These are phyloP conservation scores for Epistrophe grossulariae DNA, from an alignment of 2,888 invertebrate species.

Conservation along the genomic window DNA sequence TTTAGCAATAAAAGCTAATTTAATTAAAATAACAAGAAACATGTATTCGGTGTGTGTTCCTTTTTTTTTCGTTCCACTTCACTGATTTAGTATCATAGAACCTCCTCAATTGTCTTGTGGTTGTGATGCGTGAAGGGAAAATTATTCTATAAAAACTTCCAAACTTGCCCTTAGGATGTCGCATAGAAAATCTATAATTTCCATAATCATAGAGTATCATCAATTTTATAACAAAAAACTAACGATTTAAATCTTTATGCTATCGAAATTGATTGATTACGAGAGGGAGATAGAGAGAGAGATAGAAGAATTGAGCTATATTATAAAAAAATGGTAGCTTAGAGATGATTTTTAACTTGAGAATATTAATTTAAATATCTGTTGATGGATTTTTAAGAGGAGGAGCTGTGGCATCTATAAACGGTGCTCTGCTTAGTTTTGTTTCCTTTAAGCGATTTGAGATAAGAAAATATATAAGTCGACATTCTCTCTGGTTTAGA, in stretches of 20 bases:
- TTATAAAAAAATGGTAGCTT: neutral
- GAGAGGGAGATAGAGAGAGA: neutral
- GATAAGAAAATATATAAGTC: conserved; percentile 56
- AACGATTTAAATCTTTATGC: conserved; percentile 57
- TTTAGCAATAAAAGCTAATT: conserved; percentile 45
- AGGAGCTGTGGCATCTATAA: conserved; percentile 25
- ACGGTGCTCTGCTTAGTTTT: neutral
- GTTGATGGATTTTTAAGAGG: conserved; percentile 61
- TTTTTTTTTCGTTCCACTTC: conserved; percentile 28
- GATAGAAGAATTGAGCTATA: neutral
- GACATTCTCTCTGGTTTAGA: conserved; percentile 15
- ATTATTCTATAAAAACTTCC: conserved; percentile 20
- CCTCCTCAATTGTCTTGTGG: neutral
- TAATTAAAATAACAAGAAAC: conserved; percentile 52
- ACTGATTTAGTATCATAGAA: conserved; percentile 25
- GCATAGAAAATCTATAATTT: conserved; percentile 60
- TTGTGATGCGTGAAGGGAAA: conserved; percentile 7
- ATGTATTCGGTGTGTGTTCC: neutral
- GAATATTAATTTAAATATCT: conserved; percentile 73
- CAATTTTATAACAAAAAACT: conserved; percentile 8
- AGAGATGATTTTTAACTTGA: conserved; percentile 31
- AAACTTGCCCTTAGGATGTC: conserved; percentile 58
- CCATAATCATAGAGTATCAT: conserved; percentile 56
- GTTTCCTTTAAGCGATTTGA: conserved; percentile 44
- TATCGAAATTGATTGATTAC: conserved; percentile 71